Conservation (phyloP, 53 echinoderm and acorn worm species). For the Patiria pectinifera region DNA sequence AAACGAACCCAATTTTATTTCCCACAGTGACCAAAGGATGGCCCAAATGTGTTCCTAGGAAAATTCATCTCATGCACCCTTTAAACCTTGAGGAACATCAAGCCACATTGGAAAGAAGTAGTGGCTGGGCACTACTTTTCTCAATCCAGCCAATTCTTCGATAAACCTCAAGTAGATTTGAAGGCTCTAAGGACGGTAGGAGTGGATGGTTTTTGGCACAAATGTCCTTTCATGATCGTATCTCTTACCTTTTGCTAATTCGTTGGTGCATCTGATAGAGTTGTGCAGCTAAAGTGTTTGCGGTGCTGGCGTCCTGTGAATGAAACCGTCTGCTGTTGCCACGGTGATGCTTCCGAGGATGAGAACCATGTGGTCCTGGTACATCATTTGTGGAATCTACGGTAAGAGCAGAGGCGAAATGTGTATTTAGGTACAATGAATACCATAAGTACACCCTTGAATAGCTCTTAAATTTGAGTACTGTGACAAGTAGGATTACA, state of each 20-base stretch:
- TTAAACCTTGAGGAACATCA: too few species aligned
- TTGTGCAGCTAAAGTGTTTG: slow-evolving; percentile 48
- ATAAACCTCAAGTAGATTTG: too few species aligned
- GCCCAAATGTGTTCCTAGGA: too few species aligned
- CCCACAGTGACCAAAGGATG: too few species aligned
- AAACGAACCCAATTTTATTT: too few species aligned
- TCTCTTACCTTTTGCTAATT: slow-evolving; percentile 54
- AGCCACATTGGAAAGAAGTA: too few species aligned
- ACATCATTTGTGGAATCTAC: slow-evolving; percentile 49
- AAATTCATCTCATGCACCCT: too few species aligned
- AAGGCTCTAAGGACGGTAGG: too few species aligned
- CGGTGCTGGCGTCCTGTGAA: slow-evolving; percentile 10
- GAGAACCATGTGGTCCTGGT: slow-evolving; percentile 47
- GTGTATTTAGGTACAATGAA: not conserved
- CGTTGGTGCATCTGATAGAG: slow-evolving; percentile 49
- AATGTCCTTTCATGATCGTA: too few species aligned
- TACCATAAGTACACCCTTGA: not conserved
- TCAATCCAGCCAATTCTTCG: too few species aligned
- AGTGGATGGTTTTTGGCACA: too few species aligned
- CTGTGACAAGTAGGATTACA: not conserved
- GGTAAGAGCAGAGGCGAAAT: not conserved
- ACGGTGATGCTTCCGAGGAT: slow-evolving; percentile 28
- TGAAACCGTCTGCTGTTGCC: slow-evolving; percentile 32
- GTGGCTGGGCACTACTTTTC: too few species aligned
- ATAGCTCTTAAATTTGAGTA: not conserved